These are phyloP conservation scores for Tanypteryx hageni DNA, from an alignment of 2,888 invertebrate species.

Conservation along the genomic window DNA sequence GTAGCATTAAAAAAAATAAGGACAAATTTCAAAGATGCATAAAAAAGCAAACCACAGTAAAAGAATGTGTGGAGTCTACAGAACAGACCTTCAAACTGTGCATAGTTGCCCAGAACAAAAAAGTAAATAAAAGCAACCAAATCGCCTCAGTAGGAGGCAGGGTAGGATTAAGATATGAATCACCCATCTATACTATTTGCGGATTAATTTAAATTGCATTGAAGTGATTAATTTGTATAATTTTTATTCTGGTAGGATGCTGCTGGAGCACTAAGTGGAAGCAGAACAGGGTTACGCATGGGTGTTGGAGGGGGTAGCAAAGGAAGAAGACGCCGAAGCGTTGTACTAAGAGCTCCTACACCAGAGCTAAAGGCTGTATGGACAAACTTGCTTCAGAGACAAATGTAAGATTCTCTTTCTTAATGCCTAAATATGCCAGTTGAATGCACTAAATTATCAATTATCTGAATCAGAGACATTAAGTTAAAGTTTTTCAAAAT, in stretches of 20 bases:
- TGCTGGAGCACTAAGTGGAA: conserved; percentile 45
- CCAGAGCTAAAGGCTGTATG: conserved; percentile 92
- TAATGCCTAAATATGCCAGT: neutral
- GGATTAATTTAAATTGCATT: neutral
- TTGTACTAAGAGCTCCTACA: conserved; percentile 88
- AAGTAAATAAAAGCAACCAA: too few relatives aligned
- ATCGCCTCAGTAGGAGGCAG: too few relatives aligned
- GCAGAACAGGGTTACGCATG: conserved; percentile 52
- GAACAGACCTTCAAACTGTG: too few relatives aligned
- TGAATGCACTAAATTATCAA: neutral
- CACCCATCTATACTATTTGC: too few relatives aligned
- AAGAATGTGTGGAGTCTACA: too few relatives aligned
- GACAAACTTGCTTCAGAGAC: conserved; percentile 91
- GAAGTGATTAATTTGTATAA: neutral
- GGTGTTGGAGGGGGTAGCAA: conserved; percentile 39
- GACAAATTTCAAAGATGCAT: too few relatives aligned
- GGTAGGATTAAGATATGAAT: too few relatives aligned
- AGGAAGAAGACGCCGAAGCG: conserved; percentile 79
- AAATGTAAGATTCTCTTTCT: conserved; percentile 83
- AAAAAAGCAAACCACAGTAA: too few relatives aligned
- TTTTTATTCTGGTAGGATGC: conserved; percentile 17
- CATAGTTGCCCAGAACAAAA: too few relatives aligned
- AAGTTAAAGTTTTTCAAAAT: too few relatives aligned
- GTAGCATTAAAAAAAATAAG: too few relatives aligned
- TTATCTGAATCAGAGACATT: too few relatives aligned